Base-by-base conservation (phyloP, 2,797 vertebrate genomes). In the Petrocephalus sullivani region DNA sequence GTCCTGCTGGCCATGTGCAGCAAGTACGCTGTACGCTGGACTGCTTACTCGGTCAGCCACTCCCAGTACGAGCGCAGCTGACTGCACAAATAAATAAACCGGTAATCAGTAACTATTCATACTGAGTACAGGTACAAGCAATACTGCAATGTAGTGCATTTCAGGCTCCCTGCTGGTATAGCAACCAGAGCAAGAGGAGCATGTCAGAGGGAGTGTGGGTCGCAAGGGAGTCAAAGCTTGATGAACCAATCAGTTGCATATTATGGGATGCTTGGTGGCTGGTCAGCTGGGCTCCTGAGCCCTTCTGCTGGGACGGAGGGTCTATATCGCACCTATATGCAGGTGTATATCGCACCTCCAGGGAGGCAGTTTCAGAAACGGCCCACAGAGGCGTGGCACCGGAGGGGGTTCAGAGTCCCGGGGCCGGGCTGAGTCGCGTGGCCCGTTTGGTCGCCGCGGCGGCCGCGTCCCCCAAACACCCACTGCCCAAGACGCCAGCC, bases 401-500 rank as follows among this genome's bases (percentile, higher is more conserved):
- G 87, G 93, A 56, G 91, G 93, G 0, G 10, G 19, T 0, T 0
- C 83, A 0, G 0, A 1, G 19, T 83, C 87, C 57, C 86, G 19
- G 10, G 0, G 33, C 41, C 7, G 28, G 7, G 19, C 88, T 95
- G 87, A 96, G 95, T 57, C 92, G 93, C 54, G 93, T 95, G 0
- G 95, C 94, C 19, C 89, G 0, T 5, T 95, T 96, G 96, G 93
- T 95, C 28, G 91, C 95, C 51, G 91, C 92, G 0, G 95, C 94
- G 0, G 91, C 89, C 0, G 54, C 90, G 19, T 91, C 90, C 23
- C 60, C 54, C 37, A 92, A 1, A 61, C 91, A 75, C 64, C 82
- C 83, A 0, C 78, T 88, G 9, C 88, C 87, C 87, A 87, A 85
- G 78, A 28, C 23, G 10, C 90, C 0, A 37, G 19, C 60, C 85